Evolutionary conservation across 2,113 vertebrate genomes (phyloP).

Genomic region (Telmatochromis sp.): DNA sequence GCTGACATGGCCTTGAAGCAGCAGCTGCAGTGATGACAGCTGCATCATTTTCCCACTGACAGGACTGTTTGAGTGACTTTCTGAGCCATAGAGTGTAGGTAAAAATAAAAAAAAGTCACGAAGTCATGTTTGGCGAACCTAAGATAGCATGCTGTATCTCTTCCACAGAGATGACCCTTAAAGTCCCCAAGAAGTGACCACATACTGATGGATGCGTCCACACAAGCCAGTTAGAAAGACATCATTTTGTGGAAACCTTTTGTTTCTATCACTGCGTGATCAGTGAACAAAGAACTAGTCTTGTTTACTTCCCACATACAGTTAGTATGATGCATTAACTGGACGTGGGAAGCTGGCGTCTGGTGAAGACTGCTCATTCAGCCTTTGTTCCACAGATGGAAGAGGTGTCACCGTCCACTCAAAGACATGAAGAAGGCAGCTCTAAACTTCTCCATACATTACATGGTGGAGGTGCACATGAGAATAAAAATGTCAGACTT

Average conservation of each 20-base stretch:
- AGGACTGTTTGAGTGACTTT: background rate
- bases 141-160: background rate
- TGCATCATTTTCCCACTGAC: background rate
- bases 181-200: background rate
- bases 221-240: background rate
- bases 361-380: background rate
- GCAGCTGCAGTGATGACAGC: background rate
- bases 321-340: background rate
- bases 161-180: background rate
- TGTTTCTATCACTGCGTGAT: background rate
- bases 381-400: background rate
- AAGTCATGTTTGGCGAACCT: background rate
- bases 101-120: background rate
- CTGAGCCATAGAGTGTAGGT: background rate
- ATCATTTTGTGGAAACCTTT: background rate
- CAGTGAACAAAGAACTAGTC: background rate
- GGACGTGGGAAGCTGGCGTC: background rate
- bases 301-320: background rate
- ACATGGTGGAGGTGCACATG: background rate
- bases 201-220: background rate
- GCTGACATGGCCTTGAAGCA: background rate
- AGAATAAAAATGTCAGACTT: background rate
- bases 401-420: background rate
- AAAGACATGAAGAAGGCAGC: background rate
- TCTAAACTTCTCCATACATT: background rate